These are phyloP conservation scores for Geopemphigus sp. DNA, from an alignment of 1,140 invertebrate genomes.

Conservation along the genomic window DNA sequence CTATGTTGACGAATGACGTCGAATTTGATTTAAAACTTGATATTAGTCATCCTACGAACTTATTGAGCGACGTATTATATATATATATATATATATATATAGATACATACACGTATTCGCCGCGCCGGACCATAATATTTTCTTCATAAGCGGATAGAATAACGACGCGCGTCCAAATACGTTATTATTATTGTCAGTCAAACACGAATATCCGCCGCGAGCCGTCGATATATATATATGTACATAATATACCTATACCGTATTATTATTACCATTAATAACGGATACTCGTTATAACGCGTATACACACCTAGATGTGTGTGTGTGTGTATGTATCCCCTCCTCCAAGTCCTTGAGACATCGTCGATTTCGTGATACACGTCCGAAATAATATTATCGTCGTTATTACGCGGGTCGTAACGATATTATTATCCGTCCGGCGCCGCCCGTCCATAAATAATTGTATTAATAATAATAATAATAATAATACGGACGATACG, in stretches of 20 bases:
- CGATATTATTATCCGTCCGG: neutral
- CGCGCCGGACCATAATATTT: neutral
- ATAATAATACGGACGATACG: too few relatives aligned
- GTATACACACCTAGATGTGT: too few relatives aligned
- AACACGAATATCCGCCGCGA: neutral
- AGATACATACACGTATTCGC: too few relatives aligned
- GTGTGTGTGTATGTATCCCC: too few relatives aligned
- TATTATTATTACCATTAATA: neutral
- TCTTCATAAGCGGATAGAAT: neutral
- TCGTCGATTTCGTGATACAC: neutral
- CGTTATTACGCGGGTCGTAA: neutral
- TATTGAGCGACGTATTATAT: too few relatives aligned
- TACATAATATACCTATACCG: too few relatives aligned
- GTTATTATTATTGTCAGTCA: neutral
- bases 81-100: too few relatives aligned
- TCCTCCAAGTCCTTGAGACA: neutral
- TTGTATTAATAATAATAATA: too few relatives aligned
- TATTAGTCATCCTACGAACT: too few relatives aligned
- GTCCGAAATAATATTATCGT: neutral
- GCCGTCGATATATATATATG: too few relatives aligned
- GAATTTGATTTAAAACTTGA: too few relatives aligned
- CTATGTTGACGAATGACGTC: too few relatives aligned
- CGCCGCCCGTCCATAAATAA: neutral
- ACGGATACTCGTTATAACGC: neutral
- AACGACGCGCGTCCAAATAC: neutral